Percentiles rank a stretch among this genome's conserved stretches.
These are phyloP conservation scores for Avahi laniger DNA, from an alignment of 2,797 vertebrate genomes.

Conservation along the genomic window DNA sequence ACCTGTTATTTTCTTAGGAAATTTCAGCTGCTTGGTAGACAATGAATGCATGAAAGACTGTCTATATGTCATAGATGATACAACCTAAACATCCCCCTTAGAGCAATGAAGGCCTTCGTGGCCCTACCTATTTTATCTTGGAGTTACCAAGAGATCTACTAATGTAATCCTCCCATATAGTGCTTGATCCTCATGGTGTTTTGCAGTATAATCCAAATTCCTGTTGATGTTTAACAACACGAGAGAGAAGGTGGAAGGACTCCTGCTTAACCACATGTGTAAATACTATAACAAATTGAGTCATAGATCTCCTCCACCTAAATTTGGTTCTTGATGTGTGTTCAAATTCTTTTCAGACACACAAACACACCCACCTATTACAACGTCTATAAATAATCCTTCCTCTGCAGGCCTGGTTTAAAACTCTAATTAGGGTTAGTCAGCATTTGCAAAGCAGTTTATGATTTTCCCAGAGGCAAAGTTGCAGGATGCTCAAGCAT, in stretches of 20 bases:
- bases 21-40: not conserved
- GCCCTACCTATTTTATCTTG: not conserved
- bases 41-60: not conserved
- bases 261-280: not conserved
- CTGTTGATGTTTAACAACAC: not conserved
- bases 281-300: not conserved
- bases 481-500: not conserved
- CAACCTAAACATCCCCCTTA: not conserved
- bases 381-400: conserved; percentile 38
- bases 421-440: conserved; percentile 43
- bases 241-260: not conserved
- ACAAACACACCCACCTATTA: conserved; percentile 50
- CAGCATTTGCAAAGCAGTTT: conserved; percentile 5
- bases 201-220: not conserved
- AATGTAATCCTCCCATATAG: not conserved
- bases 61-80: not conserved
- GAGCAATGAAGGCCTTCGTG: not conserved
- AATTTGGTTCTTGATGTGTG: not conserved
- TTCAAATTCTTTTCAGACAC: conserved; percentile 53
- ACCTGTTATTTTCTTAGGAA: not conserved
- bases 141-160: not conserved
- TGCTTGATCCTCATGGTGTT: not conserved
- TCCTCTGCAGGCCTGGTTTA: conserved; percentile 31
- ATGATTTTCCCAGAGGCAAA: conserved; percentile 20
- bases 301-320: not conserved